phyloP scores from a whole-genome alignment of 1,140 invertebrate genomes.

The Eciton burchellii region DNA sequence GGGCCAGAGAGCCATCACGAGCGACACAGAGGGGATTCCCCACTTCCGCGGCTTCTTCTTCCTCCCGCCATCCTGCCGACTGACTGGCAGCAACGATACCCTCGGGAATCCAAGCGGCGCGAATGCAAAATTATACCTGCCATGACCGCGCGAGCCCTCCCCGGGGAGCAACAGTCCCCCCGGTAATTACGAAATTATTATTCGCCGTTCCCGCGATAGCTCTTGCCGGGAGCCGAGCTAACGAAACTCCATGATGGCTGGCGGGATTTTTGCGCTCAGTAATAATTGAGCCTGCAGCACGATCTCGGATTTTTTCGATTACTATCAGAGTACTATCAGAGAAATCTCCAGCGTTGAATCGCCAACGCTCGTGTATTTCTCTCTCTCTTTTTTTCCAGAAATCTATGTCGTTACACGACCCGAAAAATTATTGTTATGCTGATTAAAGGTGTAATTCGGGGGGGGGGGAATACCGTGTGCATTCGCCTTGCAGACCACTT shows the following conservation, averaged over 20 bases:
- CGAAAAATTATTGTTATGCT: too few relatives aligned
- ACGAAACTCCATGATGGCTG: conserved; percentile 5
- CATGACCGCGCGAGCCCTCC: conserved; percentile 48
- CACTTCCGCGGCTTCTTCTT: conserved; percentile 32
- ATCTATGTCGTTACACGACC: too few relatives aligned
- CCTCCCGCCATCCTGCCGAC: neutral
- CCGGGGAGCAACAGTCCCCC: conserved; percentile 44
- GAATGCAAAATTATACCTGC: conserved; percentile 57
- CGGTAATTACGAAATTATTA: conserved; percentile 58
- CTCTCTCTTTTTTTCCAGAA: too few relatives aligned
- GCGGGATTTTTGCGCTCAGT: conserved; percentile 20
- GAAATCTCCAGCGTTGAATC: neutral
- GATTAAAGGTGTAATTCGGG: too few relatives aligned
- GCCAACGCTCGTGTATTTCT: too few relatives aligned
- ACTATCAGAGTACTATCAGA: too few relatives aligned
- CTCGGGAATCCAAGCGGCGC: conserved; percentile 19
- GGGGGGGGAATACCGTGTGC: too few relatives aligned
- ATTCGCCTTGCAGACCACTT: too few relatives aligned
- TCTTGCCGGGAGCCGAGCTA: conserved; percentile 19
- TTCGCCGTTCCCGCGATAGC: conserved; percentile 20
- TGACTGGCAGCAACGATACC: conserved; percentile 43
- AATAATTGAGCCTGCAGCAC: conserved; percentile 29
- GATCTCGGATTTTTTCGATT: neutral
- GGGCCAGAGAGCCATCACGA: neutral
- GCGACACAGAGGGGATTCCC: conserved; percentile 17